These are phyloP conservation scores for Charadrius vociferus DNA, from an alignment of 2,113 vertebrate species.

Conservation along the genomic window DNA sequence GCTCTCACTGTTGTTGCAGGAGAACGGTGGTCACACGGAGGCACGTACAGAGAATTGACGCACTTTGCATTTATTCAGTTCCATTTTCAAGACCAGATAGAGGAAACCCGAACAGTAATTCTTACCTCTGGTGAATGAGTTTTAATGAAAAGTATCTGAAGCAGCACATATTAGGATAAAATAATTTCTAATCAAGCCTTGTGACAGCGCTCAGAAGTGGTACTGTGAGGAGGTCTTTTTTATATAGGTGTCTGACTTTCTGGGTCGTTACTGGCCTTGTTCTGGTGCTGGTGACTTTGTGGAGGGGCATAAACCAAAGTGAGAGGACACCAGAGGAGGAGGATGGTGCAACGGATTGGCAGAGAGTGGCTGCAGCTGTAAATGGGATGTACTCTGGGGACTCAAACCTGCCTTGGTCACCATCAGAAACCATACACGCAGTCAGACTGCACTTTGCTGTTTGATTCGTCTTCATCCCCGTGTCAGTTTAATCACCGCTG, in stretches of 20 bases:
- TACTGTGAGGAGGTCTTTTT: background rate
- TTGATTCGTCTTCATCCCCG: background rate
- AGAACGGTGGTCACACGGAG: background rate
- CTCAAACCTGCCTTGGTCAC: background rate
- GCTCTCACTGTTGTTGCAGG: rapidly evolving
- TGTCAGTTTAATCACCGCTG: background rate
- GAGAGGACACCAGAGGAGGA: background rate
- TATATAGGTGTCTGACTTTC: background rate
- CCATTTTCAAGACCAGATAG: background rate
- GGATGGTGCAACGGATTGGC: background rate
- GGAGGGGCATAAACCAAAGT: background rate
- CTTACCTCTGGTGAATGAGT: background rate
- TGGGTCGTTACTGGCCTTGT: rapidly evolving
- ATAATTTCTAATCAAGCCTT: background rate
- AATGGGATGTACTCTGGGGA: background rate
- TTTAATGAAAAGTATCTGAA: background rate
- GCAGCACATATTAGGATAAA: background rate
- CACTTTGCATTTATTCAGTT: background rate
- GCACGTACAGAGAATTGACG: background rate
- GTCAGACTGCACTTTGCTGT: background rate
- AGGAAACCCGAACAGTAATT: background rate
- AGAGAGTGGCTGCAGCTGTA: background rate
- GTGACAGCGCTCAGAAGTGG: background rate
- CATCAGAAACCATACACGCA: background rate
- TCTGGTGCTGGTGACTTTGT: background rate